phyloP scores from a whole-genome alignment of 2,888 invertebrate species.

The Drosophila eohydei region DNA sequence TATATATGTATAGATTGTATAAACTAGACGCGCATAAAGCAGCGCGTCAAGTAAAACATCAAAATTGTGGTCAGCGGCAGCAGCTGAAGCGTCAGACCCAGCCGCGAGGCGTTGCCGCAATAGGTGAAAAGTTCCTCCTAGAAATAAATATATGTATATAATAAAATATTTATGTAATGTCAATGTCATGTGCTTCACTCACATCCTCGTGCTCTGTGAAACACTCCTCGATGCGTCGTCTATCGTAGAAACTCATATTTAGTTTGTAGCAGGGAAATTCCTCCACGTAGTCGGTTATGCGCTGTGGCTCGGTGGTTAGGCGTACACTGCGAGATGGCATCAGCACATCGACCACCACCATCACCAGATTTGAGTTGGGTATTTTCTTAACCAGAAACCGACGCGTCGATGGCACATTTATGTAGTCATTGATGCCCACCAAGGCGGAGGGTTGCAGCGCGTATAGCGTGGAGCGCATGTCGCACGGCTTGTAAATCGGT shows the following conservation, averaged over 20 bases:
- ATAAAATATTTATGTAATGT: background rate
- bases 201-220: conserved; percentile 91
- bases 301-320: conserved; percentile 86
- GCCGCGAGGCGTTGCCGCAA: conserved; percentile 82
- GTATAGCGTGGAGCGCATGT: conserved; percentile 89
- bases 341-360: conserved; percentile 89
- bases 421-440: conserved; percentile 85
- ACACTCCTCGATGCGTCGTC: conserved; percentile 90
- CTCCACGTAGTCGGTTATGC: conserved; percentile 85
- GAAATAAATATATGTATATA: background rate
- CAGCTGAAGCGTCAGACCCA: conserved; percentile 62
- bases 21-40: conserved; percentile 69
- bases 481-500: conserved; percentile 87
- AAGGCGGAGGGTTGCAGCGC: conserved; percentile 87
- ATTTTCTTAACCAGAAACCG: conserved; percentile 90
- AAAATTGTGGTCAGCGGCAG: conserved; percentile 73
- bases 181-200: conserved; percentile 53
- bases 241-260: conserved; percentile 88
- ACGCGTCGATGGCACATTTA: conserved; percentile 85
- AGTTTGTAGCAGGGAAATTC: conserved; percentile 91
- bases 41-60: conserved; percentile 77
- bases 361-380: conserved; percentile 90
- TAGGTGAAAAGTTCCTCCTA: conserved; percentile 83
- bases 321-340: conserved; percentile 85
- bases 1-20: conserved; percentile 51